Evolutionary conservation across 2,888 invertebrate genomes (phyloP), one percentile per base, ranked within the genome.

Genomic region (Synanthedon tipuliformis): DNA sequence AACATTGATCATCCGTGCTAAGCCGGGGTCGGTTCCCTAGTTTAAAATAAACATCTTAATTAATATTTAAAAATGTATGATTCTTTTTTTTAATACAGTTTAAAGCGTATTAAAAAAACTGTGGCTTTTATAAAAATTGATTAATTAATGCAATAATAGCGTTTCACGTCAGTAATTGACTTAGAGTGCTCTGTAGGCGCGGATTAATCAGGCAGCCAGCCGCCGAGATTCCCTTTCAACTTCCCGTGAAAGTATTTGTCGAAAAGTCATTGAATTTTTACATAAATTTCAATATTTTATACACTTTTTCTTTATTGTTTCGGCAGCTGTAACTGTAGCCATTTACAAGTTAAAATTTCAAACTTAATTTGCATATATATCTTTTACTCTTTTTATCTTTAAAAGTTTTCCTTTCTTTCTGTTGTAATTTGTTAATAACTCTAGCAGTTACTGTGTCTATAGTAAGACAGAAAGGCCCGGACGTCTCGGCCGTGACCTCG

Each of bases 221-320:
- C 15, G 34, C 48, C 12, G 52, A 57, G 52, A 54, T 51, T 50
- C 50, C 52, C 52, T 56, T 56, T 56, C 51, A 53, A 52, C 41
- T 52, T 11, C n/a, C 11, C 4, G 27, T 7, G 48, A 50, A 52
- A 54, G 50, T 55, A 50, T 55, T 57, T 52, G 48, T 49, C 48
- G 51, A 50, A 52, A 48, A 50, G 54, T 53, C 55, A 54, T 18
- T 51, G 53, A 27, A 53, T 51, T 52, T 57, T 55, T 52, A 50
- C 57, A 55, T 52, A 55, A 52, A 51, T 54, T 55, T 51, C 41
- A 56, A 57, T 53, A 45, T 53, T 52, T 49, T 56, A 13, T 51
- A 41, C 51, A 15, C 48, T 40, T 48, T 51, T 53, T 54, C 34
- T 40, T 41, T 40, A 45, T 34, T 34, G 34, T 45, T 15, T 45